These are phyloP conservation scores for Platygyra sinensis DNA, from an alignment of 64 coral and sea anemone species.

Conservation along the genomic window DNA sequence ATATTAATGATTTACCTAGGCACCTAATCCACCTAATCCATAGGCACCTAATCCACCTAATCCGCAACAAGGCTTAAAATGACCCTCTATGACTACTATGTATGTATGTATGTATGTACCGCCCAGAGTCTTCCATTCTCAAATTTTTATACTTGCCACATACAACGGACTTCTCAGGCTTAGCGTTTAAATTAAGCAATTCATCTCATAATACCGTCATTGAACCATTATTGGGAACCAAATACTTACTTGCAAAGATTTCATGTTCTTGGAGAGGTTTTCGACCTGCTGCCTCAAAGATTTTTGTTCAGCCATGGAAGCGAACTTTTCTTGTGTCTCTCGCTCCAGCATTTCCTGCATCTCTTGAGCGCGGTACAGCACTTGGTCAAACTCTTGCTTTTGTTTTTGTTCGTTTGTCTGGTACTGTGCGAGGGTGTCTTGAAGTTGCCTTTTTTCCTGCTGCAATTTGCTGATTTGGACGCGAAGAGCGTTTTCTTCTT, in stretches of 20 bases:
- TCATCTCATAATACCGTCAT: no score
- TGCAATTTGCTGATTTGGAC: conserved; percentile 76
- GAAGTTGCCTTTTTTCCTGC: conserved; percentile 84
- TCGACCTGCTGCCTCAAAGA: conserved; percentile 85
- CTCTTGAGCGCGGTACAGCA: conserved; percentile 77
- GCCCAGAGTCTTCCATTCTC: no score
- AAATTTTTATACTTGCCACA: no score
- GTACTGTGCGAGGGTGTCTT: conserved; percentile 80
- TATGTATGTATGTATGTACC: no score
- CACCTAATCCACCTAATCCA: no score
- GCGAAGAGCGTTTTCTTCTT: conserved; percentile 72
- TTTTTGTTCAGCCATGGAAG: conserved; percentile 89
- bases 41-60: no score
- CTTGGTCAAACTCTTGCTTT: conserved; percentile 86
- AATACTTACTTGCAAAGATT: conserved; percentile 77
- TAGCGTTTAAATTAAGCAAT: no score
- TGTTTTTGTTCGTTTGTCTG: conserved; percentile 86
- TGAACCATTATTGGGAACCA: no score
- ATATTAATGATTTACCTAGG: no score
- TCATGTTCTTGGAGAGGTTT: conserved; percentile 91
- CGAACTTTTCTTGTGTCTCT: conserved; percentile 86
- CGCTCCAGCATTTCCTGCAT: conserved; percentile 68
- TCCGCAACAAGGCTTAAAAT: no score
- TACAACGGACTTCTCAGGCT: no score
- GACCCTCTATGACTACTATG: no score